Base-by-base conservation (phyloP, 2,113 vertebrate genomes). In the Psilopsiagon aurifrons region DNA sequence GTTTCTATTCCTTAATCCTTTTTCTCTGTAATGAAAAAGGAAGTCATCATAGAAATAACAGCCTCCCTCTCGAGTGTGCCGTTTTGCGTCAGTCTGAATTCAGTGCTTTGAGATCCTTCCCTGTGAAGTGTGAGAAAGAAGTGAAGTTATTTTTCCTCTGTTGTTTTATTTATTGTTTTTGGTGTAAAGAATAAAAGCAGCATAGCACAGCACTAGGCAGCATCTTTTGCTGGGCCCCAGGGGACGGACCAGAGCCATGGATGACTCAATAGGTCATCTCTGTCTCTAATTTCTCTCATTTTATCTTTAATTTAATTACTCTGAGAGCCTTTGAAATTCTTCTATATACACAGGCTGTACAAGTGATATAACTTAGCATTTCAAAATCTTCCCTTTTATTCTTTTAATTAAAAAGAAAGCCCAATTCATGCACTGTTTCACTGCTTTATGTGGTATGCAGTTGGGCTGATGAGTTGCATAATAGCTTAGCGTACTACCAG, bases 181-280 rank as follows among this genome's bases (percentile, higher is more conserved):
- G 51, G 3, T 19, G 22, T 68, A 7, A 89, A 69, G 90, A 77
- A 71, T 67, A 28, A 66, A 76, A 79, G 24, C 63, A 25, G 11
- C 71, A 51, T 35, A 79, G 63, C 44, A 17, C 22, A 63, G 75
- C 31, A 24, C 20, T 44, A 75, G 82, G 85, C 63, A 93, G 80
- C 88, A 83, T 93, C 93, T 91, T 86, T 66, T 39, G 10, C 59
- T 82, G 90, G 77, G 75, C 90, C 71, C 74, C 73, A 64, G 81
- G 93, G 95, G 92, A 94, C 11, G 2, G 71, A 28, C 37, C 35
- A 10, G 51, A 81, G 93, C 88, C 83, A 88, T 90, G 59, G 22
- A 92, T 95, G 95, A 94, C 82, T 97, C 80, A 87, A 92, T 93
- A 92, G 95, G 94, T 95, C 94, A 82, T 92, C 47, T 82, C 71